Evolutionary conservation across 2,888 invertebrate genomes (phyloP).

Genomic region (Drosophila colorata): DNA sequence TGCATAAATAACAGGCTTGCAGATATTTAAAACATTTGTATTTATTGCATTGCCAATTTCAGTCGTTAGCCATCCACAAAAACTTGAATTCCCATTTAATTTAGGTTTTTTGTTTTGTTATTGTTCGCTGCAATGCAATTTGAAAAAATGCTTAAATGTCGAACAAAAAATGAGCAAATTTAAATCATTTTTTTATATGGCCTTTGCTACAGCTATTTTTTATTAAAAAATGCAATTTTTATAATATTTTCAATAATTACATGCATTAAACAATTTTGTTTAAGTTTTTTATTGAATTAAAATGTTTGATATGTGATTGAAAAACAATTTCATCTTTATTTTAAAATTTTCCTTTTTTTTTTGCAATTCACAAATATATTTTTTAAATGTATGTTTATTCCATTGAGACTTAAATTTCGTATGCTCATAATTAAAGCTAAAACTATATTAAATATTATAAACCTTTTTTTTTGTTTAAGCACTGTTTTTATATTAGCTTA

Average conservation of each 20-base stretch:
- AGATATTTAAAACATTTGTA: neutral
- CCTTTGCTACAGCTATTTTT: too few relatives aligned
- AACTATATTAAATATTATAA: constrained; percentile 7
- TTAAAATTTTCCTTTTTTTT: neutral
- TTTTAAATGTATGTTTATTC: neutral
- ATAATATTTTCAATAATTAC: neutral
- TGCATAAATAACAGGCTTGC: constrained; percentile 14
- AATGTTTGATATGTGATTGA: neutral
- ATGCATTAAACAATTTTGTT: neutral
- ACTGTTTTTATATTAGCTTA: neutral
- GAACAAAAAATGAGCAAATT: neutral
- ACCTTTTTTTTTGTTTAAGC: neutral
- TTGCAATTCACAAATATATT: neutral
- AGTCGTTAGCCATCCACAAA: neutral
- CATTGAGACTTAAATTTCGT: neutral
- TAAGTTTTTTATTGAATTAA: neutral
- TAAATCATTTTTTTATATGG: neutral
- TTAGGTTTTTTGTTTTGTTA: neutral
- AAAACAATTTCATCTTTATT: constrained; percentile 2
- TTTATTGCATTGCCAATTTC: neutral
- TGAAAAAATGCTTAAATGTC: neutral
- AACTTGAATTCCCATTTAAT: neutral
- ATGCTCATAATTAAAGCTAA: constrained; percentile 1
- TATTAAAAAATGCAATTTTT: neutral
- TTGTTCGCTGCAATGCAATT: neutral